Percentiles rank a stretch among this genome's conserved stretches.
Conservation (phyloP, 92 coral and sea anemone genomes). For the Virgularia gustaviana region DNA sequence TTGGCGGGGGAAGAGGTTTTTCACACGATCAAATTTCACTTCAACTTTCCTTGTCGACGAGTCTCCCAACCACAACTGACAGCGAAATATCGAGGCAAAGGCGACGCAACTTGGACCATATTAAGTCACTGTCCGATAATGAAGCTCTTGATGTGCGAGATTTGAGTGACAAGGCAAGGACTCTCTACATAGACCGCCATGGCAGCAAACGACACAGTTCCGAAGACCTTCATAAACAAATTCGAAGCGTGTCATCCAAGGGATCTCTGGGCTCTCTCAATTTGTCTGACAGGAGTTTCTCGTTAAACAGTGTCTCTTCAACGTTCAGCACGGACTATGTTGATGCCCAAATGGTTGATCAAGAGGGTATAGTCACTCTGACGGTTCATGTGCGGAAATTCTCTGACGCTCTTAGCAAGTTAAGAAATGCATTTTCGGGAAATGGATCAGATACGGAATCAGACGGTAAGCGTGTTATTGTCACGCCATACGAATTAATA, state of each 20-base stretch:
- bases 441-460: constrained; percentile 34
- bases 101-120: constrained; percentile 10
- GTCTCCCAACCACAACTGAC: too few relatives aligned
- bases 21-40: background rate
- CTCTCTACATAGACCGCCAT: constrained; percentile 6
- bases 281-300: constrained; percentile 70
- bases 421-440: constrained; percentile 79
- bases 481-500: background rate
- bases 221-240: constrained; percentile 11
- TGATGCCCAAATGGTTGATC: constrained; percentile 91
- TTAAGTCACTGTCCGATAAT: constrained; percentile 35
- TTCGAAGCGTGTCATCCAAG: constrained; percentile 16
- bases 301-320: constrained; percentile 80
- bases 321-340: constrained; percentile 63
- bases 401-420: constrained; percentile 79
- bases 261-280: constrained; percentile 12
- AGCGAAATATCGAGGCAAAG: background rate
- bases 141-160: constrained; percentile 38
- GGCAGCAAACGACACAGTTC: constrained; percentile 34
- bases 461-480: constrained; percentile 19
- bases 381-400: constrained; percentile 83
- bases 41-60: constrained; percentile 3
- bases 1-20: constrained; percentile 11
- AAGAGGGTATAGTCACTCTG: constrained; percentile 84
- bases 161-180: constrained; percentile 21